Evolutionary conservation across 2,888 invertebrate species (phyloP).

Genomic region (Folsomia candida): DNA sequence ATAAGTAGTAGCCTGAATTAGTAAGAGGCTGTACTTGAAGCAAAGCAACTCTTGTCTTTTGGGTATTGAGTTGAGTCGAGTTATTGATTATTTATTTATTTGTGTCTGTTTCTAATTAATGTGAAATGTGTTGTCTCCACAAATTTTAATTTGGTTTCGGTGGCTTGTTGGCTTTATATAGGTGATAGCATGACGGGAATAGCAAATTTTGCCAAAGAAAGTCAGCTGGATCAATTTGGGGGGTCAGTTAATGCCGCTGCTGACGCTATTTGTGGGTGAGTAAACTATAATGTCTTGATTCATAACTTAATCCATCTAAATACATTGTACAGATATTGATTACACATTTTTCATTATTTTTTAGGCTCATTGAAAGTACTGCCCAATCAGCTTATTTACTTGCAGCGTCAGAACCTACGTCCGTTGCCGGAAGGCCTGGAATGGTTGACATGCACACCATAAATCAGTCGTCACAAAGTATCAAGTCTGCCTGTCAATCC

Average conservation of each 20-base stretch:
- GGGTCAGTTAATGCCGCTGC: constrained; percentile 80
- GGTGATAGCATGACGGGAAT: constrained; percentile 93
- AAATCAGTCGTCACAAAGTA: constrained; percentile 82
- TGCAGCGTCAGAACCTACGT: constrained; percentile 86
- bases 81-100: not conserved
- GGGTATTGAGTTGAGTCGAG: not conserved
- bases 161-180: constrained; percentile 50
- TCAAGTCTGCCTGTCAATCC: constrained; percentile 81
- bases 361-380: constrained; percentile 79
- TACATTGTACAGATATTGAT: not conserved
- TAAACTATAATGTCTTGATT: not conserved
- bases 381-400: constrained; percentile 94
- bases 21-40: no score
- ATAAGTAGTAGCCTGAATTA: no score
- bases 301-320: not conserved
- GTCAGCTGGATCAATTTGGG: constrained; percentile 80
- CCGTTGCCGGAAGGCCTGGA: constrained; percentile 82
- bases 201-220: constrained; percentile 83
- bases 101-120: not conserved
- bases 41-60: no score
- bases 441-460: constrained; percentile 85
- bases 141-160: constrained; percentile 36
- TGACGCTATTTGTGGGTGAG: constrained; percentile 71
- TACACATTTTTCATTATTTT: not conserved
- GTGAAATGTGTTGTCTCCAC: not conserved